phyloP scores from a whole-genome alignment of 2,888 invertebrate species.

The Lithophane ornitopus region DNA sequence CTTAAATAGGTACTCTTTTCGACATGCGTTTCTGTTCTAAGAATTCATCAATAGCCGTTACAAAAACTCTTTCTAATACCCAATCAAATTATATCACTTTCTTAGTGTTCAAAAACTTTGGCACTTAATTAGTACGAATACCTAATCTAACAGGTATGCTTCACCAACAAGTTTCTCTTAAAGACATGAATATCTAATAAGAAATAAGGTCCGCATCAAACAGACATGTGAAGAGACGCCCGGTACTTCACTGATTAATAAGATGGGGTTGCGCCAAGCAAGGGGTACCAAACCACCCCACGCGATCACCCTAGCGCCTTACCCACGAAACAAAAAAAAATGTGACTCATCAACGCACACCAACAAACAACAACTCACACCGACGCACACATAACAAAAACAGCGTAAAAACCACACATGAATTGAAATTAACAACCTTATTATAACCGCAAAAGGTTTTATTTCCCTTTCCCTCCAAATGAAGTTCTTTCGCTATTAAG shows the following conservation, averaged over 20 bases:
- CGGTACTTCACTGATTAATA: conserved; percentile 91
- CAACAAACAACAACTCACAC: conserved; percentile 82
- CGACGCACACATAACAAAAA: conserved; percentile 72
- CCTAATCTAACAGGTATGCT: conserved; percentile 36
- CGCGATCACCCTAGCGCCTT: conserved; percentile 88
- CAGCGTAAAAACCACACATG: conserved; percentile 73
- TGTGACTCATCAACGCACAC: conserved; percentile 91
- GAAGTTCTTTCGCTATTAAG: conserved; percentile 81
- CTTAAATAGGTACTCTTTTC: no score
- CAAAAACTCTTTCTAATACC: background rate
- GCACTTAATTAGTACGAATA: background rate
- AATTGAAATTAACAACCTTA: conserved; percentile 84
- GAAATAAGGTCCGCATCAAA: conserved; percentile 82
- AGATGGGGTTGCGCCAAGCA: conserved; percentile 89
- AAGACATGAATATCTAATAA: conserved; percentile 80
- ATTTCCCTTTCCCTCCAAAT: conserved; percentile 61
- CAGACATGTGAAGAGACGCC: conserved; percentile 90
- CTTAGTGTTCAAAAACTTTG: background rate
- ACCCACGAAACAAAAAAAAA: conserved; percentile 91
- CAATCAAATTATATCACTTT: background rate
- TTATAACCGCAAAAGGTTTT: conserved; percentile 78
- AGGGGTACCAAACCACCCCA: conserved; percentile 87
- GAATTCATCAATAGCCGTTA: background rate
- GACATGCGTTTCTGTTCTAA: no score
- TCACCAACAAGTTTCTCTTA: conserved; percentile 42